Base-by-base conservation (phyloP, 2,113 vertebrate species). In the Ploceus nigricollis region DNA sequence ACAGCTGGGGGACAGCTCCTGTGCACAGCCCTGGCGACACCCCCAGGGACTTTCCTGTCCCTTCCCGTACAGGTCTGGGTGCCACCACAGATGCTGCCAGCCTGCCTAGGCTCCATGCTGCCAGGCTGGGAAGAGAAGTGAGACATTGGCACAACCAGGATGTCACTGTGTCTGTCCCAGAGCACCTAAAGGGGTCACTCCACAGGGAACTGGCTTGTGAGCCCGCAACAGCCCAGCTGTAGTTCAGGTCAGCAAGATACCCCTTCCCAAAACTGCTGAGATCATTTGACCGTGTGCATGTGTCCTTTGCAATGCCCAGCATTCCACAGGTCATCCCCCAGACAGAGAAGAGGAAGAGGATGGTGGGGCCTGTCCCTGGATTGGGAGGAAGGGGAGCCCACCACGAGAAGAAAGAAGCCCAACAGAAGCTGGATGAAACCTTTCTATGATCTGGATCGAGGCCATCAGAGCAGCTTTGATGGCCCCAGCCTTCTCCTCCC, bases 401-500 rank as follows among this genome's bases (percentile, higher is more conserved):
- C 24, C 4, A 6, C 10, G 40, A 88, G 50, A 4, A 1, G 24
- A 73, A 88, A 92, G 76, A 86, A 77, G 31, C n/a, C 64, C 6
- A 5, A 7, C 6, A 61, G 45, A 76, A 72, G 23, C 42, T 91
- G 50, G 31, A 61, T 44, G 17, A 72, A 85, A 60, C 27, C 13
- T 27, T 82, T 57, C 68, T 65, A 9, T 53, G 25, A 30, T 18
- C 64, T 73, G 54, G 54, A 83, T 35, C 0, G 0, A 77, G 40
- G 80, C 80, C 68, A 89, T 35, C 4, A 6, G 39, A 89, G 58
- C 21, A 69, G 82, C 90, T 93, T 94, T 93, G 72, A 92, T 65
- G 72, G 39, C 58, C 58, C 58, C 58, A 81, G 50, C 47, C 15
- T 48, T 57, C 66, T 87, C 53, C 79, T 92, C 56, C 25, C 3